Evolutionary conservation across 2,113 vertebrate species (phyloP), one percentile per base, ranked within the genome.

Genomic region (Todiramphus saurophagus): DNA sequence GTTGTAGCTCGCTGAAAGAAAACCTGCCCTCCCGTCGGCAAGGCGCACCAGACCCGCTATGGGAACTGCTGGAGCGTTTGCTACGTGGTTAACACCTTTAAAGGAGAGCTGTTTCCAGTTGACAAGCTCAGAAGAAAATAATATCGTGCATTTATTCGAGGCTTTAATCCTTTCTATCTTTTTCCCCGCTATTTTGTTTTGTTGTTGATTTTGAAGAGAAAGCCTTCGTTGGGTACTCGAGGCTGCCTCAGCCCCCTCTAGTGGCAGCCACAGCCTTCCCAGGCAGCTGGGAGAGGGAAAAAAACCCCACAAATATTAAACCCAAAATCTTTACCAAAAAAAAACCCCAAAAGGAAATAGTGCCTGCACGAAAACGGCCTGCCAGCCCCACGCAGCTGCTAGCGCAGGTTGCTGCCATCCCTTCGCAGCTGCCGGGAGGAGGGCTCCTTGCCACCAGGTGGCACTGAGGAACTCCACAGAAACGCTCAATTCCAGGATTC

Each of bases 221-320:
- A 85, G 83, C 50, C 0, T 60, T 76, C 31, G 27, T 62, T 90
- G 44, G 75, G 69, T 16, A 62, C 51, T 58, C 0, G 16, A 76
- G 89, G 91, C 70, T 92, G 91, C 30, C 79, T 73, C 88, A 25
- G 77, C 63, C 85, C 96, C 97, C 95, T 60, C 97, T 97, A 86
- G 95, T 21, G 96, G 95, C 73, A 82, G 73, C 8, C 21, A 24
- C 5, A 10, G 35, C 51, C 41, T 91, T 59, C 43, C 56, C 44
- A 4, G 28, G 75, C 0, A 1, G 50, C 59, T 31, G 33, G 37
- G 41, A 77, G 60, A 50, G 44, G 44, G 3, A 74, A 87, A 87
- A 16, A 46, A 87, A 87, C 13, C 16, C 19, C 44, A 11, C 37
- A 27, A 31, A 17, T 41, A 78, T 91, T n/a, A 53, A 82, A 95